phyloP scores from a whole-genome alignment of 1,140 invertebrate genomes.

The Wasmannia auropunctata region DNA sequence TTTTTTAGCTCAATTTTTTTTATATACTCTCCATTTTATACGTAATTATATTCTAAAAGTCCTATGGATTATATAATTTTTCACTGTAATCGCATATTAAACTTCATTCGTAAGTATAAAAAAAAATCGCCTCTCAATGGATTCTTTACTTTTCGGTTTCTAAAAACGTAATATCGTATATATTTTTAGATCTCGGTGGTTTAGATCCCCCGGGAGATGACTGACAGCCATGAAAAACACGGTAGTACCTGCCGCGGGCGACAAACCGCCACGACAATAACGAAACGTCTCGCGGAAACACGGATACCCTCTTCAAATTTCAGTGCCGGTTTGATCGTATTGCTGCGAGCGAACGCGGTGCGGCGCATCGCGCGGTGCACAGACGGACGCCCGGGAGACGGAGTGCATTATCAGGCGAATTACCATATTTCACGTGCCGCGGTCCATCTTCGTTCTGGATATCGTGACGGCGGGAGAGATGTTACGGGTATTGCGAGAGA shows the following conservation, averaged over 20 bases:
- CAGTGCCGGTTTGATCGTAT: conserved; percentile 58
- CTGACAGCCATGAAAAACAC: conserved; percentile 49
- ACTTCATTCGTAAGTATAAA: not conserved
- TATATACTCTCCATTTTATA: not conserved
- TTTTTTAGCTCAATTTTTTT: not conserved
- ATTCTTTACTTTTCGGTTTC: not conserved
- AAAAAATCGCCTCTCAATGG: not conserved
- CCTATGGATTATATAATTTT: not conserved
- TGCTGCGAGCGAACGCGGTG: conserved; percentile 33
- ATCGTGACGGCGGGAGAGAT: conserved; percentile 45
- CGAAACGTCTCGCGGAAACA: conserved; percentile 53
- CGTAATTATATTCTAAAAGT: not conserved
- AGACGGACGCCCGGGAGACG: conserved; percentile 57
- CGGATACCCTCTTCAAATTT: conserved; percentile 58
- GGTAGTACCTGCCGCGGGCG: conserved; percentile 14
- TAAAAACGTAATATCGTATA: not conserved
- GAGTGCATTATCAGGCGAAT: conserved; percentile 64
- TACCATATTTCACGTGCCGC: conserved; percentile 64
- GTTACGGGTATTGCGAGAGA: conserved; percentile 29
- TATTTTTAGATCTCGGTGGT: not conserved
- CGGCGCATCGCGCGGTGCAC: not conserved
- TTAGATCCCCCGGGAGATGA: not conserved
- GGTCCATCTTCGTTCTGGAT: conserved; percentile 68
- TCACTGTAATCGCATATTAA: not conserved
- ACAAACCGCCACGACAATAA: conserved; percentile 40